Conservation (phyloP, 2,888 invertebrate genomes). For the Acrobeloides nanus region DNA sequence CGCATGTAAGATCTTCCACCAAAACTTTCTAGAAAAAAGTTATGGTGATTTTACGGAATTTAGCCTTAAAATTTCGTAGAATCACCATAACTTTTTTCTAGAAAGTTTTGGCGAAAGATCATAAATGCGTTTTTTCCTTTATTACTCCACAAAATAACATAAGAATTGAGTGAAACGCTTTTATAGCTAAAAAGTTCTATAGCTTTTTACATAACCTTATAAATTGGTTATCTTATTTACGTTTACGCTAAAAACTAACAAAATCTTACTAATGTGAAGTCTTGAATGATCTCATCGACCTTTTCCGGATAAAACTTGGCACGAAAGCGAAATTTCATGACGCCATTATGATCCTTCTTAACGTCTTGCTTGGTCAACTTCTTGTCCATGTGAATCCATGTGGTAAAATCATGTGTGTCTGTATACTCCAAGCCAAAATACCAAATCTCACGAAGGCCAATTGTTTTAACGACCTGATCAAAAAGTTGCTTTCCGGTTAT, state of each 20-base stretch:
- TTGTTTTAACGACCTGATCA: constrained; percentile 98
- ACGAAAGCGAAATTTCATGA: constrained; percentile 95
- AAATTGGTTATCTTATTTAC: too few relatives aligned
- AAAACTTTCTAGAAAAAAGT: too few relatives aligned
- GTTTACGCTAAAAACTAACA: too few relatives aligned
- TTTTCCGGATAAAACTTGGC: constrained; percentile 99
- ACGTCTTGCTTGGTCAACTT: constrained; percentile 99
- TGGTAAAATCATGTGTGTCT: constrained; percentile 91
- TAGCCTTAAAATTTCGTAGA: too few relatives aligned
- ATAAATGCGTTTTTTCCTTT: constrained; percentile 1
- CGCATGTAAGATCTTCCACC: too few relatives aligned
- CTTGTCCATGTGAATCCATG: constrained; percentile 98
- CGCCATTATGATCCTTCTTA: constrained; percentile 95
- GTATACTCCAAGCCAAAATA: constrained; percentile 98
- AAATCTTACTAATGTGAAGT: constrained; percentile 78
- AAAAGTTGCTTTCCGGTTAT: constrained; percentile 99
- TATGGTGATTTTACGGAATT: too few relatives aligned
- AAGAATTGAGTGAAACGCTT: too few relatives aligned
- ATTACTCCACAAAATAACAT: too few relatives aligned
- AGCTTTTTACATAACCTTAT: too few relatives aligned
- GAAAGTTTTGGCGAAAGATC: constrained; percentile 1
- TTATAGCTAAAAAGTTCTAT: too few relatives aligned
- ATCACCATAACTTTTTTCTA: constrained; percentile 2
- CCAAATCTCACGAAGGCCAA: constrained; percentile 97
- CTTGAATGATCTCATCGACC: constrained; percentile 97